A percentile compares a stretch with the other conserved stretches of the same genome.
Conservation (phyloP, 35 echinoderm and acorn worm species). For the Stichopus chloronotus region DNA sequence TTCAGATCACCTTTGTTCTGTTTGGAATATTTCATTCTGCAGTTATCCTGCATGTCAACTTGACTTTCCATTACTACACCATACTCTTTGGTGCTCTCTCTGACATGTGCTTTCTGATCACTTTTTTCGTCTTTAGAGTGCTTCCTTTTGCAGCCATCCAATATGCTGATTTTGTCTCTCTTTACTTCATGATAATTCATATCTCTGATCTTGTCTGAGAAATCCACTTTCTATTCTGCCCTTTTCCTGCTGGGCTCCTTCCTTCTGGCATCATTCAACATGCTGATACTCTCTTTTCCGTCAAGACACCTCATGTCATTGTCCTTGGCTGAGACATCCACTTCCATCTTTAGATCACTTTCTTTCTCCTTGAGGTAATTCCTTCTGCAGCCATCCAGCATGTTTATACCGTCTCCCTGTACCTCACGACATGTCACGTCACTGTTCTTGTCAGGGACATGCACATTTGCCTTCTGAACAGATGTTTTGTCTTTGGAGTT, state of each 20-base stretch:
- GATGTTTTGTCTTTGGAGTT: neutral
- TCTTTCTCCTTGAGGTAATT: neutral
- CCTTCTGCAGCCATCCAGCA: neutral
- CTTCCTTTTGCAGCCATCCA: conserved; percentile 10
- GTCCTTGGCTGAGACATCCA: neutral
- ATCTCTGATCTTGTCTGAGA: neutral
- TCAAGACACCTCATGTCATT: neutral
- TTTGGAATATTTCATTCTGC: neutral
- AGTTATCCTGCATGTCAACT: neutral
- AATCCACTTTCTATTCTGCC: neutral
- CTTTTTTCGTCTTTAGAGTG: neutral
- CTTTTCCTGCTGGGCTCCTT: neutral
- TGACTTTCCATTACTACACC: neutral
- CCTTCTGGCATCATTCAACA: neutral
- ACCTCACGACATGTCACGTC: neutral
- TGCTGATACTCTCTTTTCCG: neutral
- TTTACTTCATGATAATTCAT: neutral
- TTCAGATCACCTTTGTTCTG: neutral
- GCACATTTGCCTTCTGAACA: neutral
- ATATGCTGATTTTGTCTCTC: neutral
- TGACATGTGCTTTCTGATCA: neutral
- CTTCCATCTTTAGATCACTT: neutral
- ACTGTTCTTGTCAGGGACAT: neutral
- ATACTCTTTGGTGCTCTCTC: neutral
- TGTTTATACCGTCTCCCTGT: neutral